phyloP scores from a whole-genome alignment of 2,113 vertebrate species.

The Crotalus tigris region DNA sequence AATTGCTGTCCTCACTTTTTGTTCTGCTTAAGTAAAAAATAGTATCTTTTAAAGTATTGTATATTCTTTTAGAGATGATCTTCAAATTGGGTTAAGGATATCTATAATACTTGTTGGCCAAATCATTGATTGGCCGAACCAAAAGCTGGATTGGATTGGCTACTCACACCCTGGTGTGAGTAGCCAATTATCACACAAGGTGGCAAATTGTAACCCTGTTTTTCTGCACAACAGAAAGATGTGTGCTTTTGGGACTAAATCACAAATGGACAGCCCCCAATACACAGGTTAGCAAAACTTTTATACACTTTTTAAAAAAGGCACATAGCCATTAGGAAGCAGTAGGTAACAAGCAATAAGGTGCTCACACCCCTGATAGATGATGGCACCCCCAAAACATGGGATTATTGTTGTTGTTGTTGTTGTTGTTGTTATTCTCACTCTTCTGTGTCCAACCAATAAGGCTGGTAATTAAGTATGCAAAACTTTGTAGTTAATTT shows the following conservation, averaged over 20 bases:
- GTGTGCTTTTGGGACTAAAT: no score
- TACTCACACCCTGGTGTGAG: not conserved
- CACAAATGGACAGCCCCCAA: no score
- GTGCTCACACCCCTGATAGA: not conserved
- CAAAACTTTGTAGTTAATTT: not conserved
- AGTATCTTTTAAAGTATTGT: not conserved
- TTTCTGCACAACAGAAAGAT: no score
- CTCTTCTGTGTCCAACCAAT: not conserved
- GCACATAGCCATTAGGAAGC: no score
- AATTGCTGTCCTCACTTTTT: not conserved
- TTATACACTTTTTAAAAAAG: no score
- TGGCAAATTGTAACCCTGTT: no score
- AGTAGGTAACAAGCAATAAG: not conserved
- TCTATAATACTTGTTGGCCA: not conserved
- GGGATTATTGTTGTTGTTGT: not conserved
- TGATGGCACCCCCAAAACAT: not conserved
- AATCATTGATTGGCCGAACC: no score
- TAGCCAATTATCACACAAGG: no score
- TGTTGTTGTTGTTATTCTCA: no score
- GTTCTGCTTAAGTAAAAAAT: not conserved
- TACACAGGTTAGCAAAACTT: no score
- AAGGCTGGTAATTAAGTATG: not conserved
- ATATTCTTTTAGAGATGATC: not conserved
- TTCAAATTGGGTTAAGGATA: not conserved
- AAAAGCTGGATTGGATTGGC: not conserved